These are phyloP conservation scores for Nipponacmea schrenckii DNA, from an alignment of 2,888 invertebrate genomes.

Conservation along the genomic window DNA sequence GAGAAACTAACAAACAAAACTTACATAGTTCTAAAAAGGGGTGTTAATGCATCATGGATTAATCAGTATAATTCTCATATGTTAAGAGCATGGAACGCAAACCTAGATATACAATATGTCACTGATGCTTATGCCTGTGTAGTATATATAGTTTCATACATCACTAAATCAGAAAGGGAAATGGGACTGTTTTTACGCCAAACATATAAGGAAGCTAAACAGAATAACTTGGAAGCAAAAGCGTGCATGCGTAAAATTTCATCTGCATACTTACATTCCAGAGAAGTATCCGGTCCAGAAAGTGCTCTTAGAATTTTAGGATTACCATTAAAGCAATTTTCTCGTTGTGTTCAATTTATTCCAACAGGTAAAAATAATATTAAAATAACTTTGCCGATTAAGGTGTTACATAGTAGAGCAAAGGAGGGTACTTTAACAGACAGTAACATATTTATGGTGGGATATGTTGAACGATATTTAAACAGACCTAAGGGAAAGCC, in stretches of 20 bases:
- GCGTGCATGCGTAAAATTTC: too few relatives aligned
- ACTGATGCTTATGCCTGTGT: too few relatives aligned
- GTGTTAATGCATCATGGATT: neutral
- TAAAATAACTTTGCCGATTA: too few relatives aligned
- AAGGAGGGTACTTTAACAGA: neutral
- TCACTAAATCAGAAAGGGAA: too few relatives aligned
- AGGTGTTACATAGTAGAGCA: too few relatives aligned
- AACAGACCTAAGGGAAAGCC: neutral
- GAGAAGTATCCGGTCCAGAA: conserved; percentile 30
- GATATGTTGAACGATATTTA: conserved; percentile 9
- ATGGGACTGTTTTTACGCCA: too few relatives aligned
- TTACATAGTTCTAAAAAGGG: neutral
- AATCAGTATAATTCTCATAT: conserved; percentile 22
- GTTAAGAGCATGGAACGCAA: conserved; percentile 24
- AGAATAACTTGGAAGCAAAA: too few relatives aligned
- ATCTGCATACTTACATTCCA: conserved; percentile 27
- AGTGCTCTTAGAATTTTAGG: conserved; percentile 25
- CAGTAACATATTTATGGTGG: conserved; percentile 14
- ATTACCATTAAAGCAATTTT: conserved; percentile 25
- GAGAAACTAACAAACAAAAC: neutral
- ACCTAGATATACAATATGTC: conserved; percentile 29
- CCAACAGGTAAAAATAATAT: too few relatives aligned
- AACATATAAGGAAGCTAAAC: too few relatives aligned
- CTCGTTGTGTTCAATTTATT: too few relatives aligned
- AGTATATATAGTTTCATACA: too few relatives aligned